Evolutionary conservation across 1,140 invertebrate genomes (phyloP), one percentile per base, ranked within the genome.

Genomic region (Asobara japonica): DNA sequence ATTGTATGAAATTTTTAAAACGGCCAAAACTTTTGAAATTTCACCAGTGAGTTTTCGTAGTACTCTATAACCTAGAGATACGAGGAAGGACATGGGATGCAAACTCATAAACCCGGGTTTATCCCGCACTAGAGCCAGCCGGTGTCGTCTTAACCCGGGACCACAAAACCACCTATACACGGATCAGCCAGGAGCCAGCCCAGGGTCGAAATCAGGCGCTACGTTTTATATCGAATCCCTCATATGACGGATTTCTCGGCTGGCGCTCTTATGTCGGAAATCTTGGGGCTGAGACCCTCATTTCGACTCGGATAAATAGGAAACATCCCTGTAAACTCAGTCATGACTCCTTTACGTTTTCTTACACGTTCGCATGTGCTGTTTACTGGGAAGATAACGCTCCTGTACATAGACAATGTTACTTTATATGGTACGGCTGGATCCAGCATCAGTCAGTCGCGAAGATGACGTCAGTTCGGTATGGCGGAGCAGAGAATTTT

Each of bases 21-120:
- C n/a, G n/a, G n/a, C n/a, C n/a, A n/a, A n/a, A n/a, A n/a, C n/a
- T n/a, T n/a, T n/a, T 18, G 60, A 71, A 72, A 78, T 16, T 16
- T 5, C 41, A 16, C 18, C n/a, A 1, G 41, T 45, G n/a, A n/a
- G n/a, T n/a, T n/a, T n/a, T n/a, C 76, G 75, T 77, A 75, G 69
- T 74, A 75, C 80, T 13, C 41, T 79, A 84, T 86, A 86, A 86
- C 83, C 74, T 75, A 5, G 74, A 81, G 79, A 86, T 85, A 86
- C 80, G 84, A 80, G 82, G 73, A 25, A 82, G 83, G 78, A 81
- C 84, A 85, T 84, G 84, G 83, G 81, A 86, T 85, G 83, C 83
- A 87, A 85, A 86, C 83, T 79, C 84, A 86, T 87, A 87, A 87
- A 87, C 80, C 80, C 82, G 78, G 77, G 33, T 33, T 69, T 69